A percentile compares a stretch with the other conserved stretches of the same genome.
Evolutionary conservation across 2,888 invertebrate species (phyloP).

Genomic region (Leptopilina myrica): DNA sequence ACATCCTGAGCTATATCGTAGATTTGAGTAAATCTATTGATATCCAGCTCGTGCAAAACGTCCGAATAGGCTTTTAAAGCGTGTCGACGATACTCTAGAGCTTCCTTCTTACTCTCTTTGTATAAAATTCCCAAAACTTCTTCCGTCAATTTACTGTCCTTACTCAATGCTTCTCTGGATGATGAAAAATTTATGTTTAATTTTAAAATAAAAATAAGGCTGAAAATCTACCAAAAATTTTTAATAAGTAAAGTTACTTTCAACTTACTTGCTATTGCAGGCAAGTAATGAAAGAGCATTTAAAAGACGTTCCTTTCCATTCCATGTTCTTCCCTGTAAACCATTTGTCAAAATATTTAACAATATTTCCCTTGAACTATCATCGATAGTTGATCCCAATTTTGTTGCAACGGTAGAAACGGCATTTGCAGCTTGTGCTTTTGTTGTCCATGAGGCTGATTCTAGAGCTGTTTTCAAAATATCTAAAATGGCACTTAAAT

Average conservation of each 20-base stretch:
- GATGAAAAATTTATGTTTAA: conserved; percentile 6
- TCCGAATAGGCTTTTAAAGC: conserved; percentile 86
- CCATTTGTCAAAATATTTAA: conserved; percentile 84
- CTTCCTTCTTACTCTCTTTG: conserved; percentile 89
- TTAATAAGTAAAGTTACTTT: not conserved
- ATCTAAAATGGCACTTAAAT: conserved; percentile 84
- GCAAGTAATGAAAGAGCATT: conserved; percentile 87
- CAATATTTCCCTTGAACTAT: conserved; percentile 82
- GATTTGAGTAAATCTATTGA: conserved; percentile 88
- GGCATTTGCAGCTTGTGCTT: conserved; percentile 89
- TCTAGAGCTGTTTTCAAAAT: conserved; percentile 85
- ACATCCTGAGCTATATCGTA: conserved; percentile 87
- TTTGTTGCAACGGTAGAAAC: conserved; percentile 88
- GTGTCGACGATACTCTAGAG: conserved; percentile 85
- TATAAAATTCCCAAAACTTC: conserved; percentile 84
- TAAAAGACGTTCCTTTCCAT: conserved; percentile 90
- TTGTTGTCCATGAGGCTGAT: conserved; percentile 92
- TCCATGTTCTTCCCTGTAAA: conserved; percentile 90
- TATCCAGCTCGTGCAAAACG: conserved; percentile 84
- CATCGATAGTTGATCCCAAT: conserved; percentile 82
- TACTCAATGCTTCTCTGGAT: conserved; percentile 74
- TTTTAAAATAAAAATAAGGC: conserved; percentile 9
- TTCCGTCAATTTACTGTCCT: conserved; percentile 73
- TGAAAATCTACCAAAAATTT: conserved; percentile 33
- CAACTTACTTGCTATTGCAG: conserved; percentile 82